Percentiles rank a stretch among this genome's conserved stretches.
Conservation (phyloP, 2,888 invertebrate species). For the Pristionchus mayeri region DNA sequence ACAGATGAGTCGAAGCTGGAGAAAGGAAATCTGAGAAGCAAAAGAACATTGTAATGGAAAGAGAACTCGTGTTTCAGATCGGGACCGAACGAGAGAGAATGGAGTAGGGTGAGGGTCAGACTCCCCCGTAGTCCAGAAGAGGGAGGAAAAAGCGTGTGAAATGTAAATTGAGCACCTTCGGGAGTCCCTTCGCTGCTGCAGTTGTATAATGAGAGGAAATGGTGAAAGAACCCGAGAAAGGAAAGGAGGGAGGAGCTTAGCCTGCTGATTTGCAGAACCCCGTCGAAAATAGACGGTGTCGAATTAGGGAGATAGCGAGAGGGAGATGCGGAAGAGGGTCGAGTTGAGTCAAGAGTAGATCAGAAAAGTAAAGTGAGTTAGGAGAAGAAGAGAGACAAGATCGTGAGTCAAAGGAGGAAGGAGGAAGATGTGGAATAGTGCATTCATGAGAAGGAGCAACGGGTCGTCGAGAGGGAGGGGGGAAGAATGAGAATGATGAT, state of each 20-base stretch:
- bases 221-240: background rate
- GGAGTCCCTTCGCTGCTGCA: background rate
- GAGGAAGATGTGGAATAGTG: slow-evolving; percentile 11
- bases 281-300: background rate
- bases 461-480: background rate
- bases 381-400: background rate
- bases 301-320: background rate
- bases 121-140: background rate
- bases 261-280: background rate
- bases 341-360: background rate
- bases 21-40: slow-evolving; percentile 32
- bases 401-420: slow-evolving; percentile 15
- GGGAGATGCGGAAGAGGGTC: slow-evolving; percentile 27
- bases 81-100: background rate
- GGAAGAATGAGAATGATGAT: background rate
- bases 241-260: background rate
- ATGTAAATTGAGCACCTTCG: slow-evolving; percentile 46
- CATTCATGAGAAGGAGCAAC: slow-evolving; percentile 44
- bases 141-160: slow-evolving; percentile 40
- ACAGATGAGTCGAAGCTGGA: slow-evolving; percentile 7
- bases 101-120: background rate
- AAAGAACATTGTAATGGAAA: slow-evolving; percentile 40
- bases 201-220: slow-evolving; percentile 35
- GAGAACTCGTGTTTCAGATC: slow-evolving; percentile 44
- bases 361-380: slow-evolving; percentile 36